Conservation (phyloP, 2,113 vertebrate genomes). For the Serilophus lunatus region DNA sequence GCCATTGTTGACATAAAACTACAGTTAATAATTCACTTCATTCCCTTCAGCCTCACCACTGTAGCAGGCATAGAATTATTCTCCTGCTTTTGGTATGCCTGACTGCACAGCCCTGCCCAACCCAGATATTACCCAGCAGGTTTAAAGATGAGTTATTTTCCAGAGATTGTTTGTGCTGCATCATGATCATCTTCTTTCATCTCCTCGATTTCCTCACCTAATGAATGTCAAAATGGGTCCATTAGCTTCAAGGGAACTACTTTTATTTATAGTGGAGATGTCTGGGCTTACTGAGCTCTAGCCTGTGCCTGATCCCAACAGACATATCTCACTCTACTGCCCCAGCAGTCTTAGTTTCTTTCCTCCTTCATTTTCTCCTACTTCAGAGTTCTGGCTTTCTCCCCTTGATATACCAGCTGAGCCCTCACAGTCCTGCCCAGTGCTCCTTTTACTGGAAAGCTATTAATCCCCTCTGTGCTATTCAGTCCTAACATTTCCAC, state of each 20-base stretch:
- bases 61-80: background rate
- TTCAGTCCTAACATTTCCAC: background rate
- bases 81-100: background rate
- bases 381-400: background rate
- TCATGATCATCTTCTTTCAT: background rate
- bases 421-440: background rate
- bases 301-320: background rate
- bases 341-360: background rate
- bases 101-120: background rate
- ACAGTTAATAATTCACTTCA: background rate
- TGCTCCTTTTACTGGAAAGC: background rate
- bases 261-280: background rate
- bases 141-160: background rate
- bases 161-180: background rate
- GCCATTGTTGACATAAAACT: background rate
- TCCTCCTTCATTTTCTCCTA: background rate
- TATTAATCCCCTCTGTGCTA: background rate
- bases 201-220: background rate
- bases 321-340: background rate
- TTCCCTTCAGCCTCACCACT: background rate
- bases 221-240: background rate
- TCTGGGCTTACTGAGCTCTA: background rate
- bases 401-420: background rate
- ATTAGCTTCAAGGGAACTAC: background rate
- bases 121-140: background rate